Evolutionary conservation across 2,113 vertebrate genomes (phyloP).

Genomic region (Bungarus multicinctus): DNA sequence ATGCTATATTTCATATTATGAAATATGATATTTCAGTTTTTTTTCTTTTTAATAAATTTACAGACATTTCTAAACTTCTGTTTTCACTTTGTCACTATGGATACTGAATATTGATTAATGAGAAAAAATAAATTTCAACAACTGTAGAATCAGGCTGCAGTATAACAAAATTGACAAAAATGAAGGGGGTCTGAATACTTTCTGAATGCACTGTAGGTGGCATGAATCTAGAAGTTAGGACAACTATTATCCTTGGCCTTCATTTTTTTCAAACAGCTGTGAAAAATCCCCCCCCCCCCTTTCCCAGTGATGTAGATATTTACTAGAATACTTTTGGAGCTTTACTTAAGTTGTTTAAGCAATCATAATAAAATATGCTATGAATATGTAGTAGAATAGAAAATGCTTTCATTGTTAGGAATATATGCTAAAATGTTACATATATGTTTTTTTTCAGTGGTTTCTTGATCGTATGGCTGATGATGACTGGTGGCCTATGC

Average conservation of each 20-base stretch:
- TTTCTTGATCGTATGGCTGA: conserved; percentile 99
- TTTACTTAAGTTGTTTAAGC: conserved; percentile 36
- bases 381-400: conserved; percentile 49
- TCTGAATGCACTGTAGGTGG: not conserved
- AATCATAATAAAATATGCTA: conserved; percentile 47
- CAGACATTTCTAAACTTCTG: no score
- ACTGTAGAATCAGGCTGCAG: no score
- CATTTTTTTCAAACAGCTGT: not conserved
- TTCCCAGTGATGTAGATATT: conserved; percentile 13
- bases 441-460: conserved; percentile 79
- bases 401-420: conserved; percentile 29
- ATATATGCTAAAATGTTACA: conserved; percentile 44
- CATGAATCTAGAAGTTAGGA: not conserved
- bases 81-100: no score
- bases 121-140: no score
- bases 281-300: not conserved
- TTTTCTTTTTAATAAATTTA: no score
- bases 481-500: conserved; percentile 99
- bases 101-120: no score
- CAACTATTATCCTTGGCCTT: not conserved
- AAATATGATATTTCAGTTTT: no score
- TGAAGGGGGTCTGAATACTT: no score
- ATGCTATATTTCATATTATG: no score
- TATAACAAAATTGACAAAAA: no score
- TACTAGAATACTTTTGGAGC: conserved; percentile 41